A percentile compares a stretch with the other conserved stretches of the same genome.
Evolutionary conservation across 2,888 invertebrate species (phyloP).

Genomic region (Folsomia manolachei): DNA sequence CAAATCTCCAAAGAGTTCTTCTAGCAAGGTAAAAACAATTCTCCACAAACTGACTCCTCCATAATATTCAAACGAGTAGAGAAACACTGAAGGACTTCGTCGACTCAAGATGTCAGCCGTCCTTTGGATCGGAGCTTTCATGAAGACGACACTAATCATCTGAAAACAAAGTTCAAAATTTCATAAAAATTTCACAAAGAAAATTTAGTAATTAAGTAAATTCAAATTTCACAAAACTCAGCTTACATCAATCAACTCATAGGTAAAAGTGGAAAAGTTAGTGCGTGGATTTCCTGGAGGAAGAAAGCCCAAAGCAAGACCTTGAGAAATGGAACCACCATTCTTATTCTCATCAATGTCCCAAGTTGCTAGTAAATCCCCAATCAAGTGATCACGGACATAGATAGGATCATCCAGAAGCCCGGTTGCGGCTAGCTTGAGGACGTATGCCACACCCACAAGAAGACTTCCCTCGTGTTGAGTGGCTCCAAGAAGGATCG

Average conservation of each 20-base stretch:
- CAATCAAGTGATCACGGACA: constrained; percentile 24
- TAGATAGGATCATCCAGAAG: constrained; percentile 27
- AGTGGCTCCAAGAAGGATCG: constrained; percentile 33
- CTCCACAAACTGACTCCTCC: constrained; percentile 28
- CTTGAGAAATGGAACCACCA: constrained; percentile 32
- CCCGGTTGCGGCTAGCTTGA: constrained; percentile 17
- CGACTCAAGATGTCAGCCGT: constrained; percentile 42
- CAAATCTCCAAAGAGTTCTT: constrained; percentile 25
- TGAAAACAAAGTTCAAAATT: constrained; percentile 9
- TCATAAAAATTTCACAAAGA: background rate
- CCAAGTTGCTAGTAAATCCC: constrained; percentile 28
- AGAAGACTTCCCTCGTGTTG: constrained; percentile 40
- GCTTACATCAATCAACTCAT: constrained; percentile 37
- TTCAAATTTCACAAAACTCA: background rate
- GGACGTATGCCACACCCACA: constrained; percentile 26
- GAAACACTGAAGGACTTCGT: constrained; percentile 33
- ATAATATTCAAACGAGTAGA: constrained; percentile 45
- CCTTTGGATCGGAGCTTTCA: constrained; percentile 41
- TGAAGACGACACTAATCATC: constrained; percentile 37
- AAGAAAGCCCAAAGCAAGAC: constrained; percentile 26
- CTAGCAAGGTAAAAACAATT: constrained; percentile 23
- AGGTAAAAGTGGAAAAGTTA: constrained; percentile 29
- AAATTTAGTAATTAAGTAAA: background rate
- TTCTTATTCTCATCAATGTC: constrained; percentile 27
- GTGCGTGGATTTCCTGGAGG: constrained; percentile 5